phyloP scores from a whole-genome alignment of 2,797 vertebrate genomes.

The Platyrinchus mystaceus region DNA sequence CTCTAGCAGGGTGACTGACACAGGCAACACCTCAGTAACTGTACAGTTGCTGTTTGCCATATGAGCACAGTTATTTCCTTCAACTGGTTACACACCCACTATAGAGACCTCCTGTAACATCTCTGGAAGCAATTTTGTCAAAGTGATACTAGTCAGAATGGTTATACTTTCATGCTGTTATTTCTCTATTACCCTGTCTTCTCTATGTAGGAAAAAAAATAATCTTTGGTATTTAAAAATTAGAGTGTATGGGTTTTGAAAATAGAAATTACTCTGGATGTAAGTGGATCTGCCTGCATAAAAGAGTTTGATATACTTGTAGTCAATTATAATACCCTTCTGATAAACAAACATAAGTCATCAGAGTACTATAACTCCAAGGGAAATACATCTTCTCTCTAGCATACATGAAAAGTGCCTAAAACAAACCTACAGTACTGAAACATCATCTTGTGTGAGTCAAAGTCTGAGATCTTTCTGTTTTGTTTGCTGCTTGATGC shows the following conservation, averaged over 20 bases:
- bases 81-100: not conserved
- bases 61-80: not conserved
- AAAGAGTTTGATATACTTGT: slow-evolving; percentile 57
- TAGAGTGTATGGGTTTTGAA: not conserved
- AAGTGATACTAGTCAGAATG: not conserved
- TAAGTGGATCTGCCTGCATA: slow-evolving; percentile 12
- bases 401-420: not conserved
- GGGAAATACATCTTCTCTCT: not conserved
- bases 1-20: not conserved
- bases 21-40: not conserved
- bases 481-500: not conserved
- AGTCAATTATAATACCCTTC: slow-evolving; percentile 65
- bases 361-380: not conserved
- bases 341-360: not conserved
- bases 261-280: not conserved
- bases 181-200: not conserved
- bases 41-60: not conserved
- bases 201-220: not conserved
- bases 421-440: not conserved
- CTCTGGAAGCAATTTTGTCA: not conserved
- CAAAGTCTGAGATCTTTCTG: not conserved
- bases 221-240: not conserved
- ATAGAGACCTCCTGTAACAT: not conserved
- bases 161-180: not conserved
- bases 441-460: not conserved